phyloP scores from a whole-genome alignment of 2,888 invertebrate genomes.

The Papilio elwesi region DNA sequence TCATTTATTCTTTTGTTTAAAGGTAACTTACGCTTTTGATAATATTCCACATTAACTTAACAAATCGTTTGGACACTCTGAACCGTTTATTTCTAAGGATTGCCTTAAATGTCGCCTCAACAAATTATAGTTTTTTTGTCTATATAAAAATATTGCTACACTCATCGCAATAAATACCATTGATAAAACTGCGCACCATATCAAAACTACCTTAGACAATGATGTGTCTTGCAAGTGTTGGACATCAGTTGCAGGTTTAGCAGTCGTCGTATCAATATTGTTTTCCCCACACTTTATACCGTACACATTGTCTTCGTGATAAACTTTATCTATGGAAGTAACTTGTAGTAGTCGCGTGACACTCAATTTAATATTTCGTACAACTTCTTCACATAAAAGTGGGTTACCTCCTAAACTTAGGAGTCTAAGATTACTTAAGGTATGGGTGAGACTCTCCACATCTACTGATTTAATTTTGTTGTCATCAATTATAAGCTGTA shows the following conservation, averaged over 20 bases:
- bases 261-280: conserved; percentile 41
- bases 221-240: conserved; percentile 31
- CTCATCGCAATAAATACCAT: conserved; percentile 48
- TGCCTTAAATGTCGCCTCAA: conserved; percentile 55
- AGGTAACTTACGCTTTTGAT: background rate
- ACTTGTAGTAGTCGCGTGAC: conserved; percentile 58
- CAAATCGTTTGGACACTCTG: conserved; percentile 58
- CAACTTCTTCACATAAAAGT: conserved; percentile 70
- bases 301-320: conserved; percentile 75
- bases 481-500: conserved; percentile 68
- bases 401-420: conserved; percentile 75
- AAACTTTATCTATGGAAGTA: conserved; percentile 71
- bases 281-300: conserved; percentile 72
- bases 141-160: conserved; percentile 44
- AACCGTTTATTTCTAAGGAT: conserved; percentile 56
- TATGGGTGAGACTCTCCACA: conserved; percentile 60
- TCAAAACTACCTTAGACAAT: conserved; percentile 43
- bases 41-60: conserved; percentile 41
- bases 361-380: conserved; percentile 57
- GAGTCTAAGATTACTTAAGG: conserved; percentile 58
- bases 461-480: conserved; percentile 68
- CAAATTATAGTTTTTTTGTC: conserved; percentile 44
- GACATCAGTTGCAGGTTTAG: conserved; percentile 19
- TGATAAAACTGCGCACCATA: conserved; percentile 53
- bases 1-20: background rate